Conservation (phyloP, 2,113 vertebrate species). For the Anhinga anhinga region DNA sequence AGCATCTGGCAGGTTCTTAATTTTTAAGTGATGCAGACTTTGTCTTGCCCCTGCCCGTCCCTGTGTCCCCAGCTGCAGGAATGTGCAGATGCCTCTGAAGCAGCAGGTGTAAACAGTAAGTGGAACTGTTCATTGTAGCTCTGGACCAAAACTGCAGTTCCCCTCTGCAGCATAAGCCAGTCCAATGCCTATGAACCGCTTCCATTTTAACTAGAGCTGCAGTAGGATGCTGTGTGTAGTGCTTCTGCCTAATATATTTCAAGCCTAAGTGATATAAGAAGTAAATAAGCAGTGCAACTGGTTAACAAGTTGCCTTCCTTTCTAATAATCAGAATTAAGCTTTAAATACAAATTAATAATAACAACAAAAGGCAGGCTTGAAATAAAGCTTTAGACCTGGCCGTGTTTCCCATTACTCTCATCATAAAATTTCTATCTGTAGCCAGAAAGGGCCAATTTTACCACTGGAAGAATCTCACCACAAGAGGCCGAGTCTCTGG, state of each 20-base stretch:
- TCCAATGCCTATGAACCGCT: not conserved
- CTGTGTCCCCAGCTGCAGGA: not conserved
- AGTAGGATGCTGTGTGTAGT: not conserved
- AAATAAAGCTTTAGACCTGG: not conserved
- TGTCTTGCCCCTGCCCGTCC: not conserved
- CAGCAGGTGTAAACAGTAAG: not conserved
- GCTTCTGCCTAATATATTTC: not conserved
- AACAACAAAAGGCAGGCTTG: not conserved
- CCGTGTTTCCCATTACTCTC: not conserved
- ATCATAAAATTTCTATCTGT: not conserved
- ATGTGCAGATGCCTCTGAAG: not conserved
- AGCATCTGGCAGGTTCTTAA: not conserved
- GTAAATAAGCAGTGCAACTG: not conserved
- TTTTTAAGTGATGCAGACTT: not conserved
- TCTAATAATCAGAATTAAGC: not conserved
- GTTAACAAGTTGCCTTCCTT: not conserved
- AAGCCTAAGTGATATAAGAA: not conserved
- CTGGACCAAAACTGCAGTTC: not conserved
- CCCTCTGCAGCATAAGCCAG: not conserved
- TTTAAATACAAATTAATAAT: not conserved
- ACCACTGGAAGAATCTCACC: not conserved
- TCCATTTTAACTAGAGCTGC: fast-evolving
- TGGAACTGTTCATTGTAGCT: not conserved
- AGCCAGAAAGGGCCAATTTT: not conserved
- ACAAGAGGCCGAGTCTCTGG: not conserved